Conservation (phyloP, 1,140 invertebrate species). For the Hycleus phaleratus region DNA sequence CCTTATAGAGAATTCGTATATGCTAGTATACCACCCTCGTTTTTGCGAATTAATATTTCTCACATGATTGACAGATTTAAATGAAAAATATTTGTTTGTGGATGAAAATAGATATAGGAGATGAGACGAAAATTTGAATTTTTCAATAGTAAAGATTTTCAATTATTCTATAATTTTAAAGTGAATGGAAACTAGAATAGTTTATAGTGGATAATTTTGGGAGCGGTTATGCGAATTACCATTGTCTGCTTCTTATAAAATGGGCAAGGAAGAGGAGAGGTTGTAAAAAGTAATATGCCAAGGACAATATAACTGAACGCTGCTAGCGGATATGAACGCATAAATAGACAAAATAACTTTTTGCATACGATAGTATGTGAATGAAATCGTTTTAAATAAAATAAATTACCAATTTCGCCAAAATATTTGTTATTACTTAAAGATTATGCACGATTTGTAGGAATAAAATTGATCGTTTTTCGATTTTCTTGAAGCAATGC, state of each 20-base stretch:
- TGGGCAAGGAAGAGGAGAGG: constrained; percentile 19
- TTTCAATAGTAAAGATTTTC: too few relatives aligned
- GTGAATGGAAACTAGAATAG: constrained; percentile 5
- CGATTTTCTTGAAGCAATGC: too few relatives aligned
- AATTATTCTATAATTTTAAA: too few relatives aligned
- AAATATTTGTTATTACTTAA: too few relatives aligned
- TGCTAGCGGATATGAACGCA: constrained; percentile 32
- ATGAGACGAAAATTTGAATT: too few relatives aligned
- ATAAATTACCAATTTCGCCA: too few relatives aligned
- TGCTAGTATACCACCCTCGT: background rate
- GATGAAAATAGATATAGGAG: too few relatives aligned
- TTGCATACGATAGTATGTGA: constrained; percentile 13
- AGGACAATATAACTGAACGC: constrained; percentile 30
- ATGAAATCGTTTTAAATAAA: too few relatives aligned
- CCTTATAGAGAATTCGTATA: background rate
- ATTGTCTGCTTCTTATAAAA: constrained; percentile 12
- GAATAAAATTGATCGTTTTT: too few relatives aligned
- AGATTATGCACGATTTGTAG: too few relatives aligned
- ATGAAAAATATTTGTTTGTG: constrained; percentile 1
- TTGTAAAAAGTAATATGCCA: constrained; percentile 29
- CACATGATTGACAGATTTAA: constrained; percentile 12
- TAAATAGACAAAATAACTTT: constrained; percentile 29
- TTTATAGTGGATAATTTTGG: constrained; percentile 16
- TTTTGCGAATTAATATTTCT: constrained; percentile 10
- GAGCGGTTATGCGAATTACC: constrained; percentile 17